Base-by-base conservation (phyloP, 2,888 invertebrate genomes). In the Labia minor region DNA sequence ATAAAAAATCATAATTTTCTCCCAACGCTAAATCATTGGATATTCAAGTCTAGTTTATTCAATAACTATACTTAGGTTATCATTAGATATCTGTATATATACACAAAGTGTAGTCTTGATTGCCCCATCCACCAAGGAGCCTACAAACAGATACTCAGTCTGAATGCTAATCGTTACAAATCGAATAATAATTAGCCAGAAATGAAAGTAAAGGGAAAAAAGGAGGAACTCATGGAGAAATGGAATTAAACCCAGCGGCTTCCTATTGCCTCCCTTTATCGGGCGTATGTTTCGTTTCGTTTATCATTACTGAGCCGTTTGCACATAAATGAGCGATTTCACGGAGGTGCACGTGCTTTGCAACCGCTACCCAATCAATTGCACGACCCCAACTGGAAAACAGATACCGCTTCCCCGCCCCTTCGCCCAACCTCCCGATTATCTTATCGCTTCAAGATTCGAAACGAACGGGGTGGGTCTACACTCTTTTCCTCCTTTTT, bases 151-250 rank as follows among this genome's bases (percentile, higher is more conserved):
- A 3, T 3, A 26, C 4, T 8, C 49, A n/a, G 49, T 10, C 49
- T 49, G 49, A 49, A 49, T 49, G 49, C 49, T 49, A 49, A 49
- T 49, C 6, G 49, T 49, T 49, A 16, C 16, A 49, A 49, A 49
- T 49, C 49, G 49, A 49, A 49, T 49, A 49, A 49, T 49, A 49
- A 49, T 49, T 49, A 49, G 49, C 49, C 49, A 6, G 26, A 26
- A 49, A 49, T 16, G 49, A 49, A 26, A 26, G 49, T 16, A 14
- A 16, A 49, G n/a, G 49, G 49, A 16, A 49, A 49, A 14, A 49
- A 16, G 16, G 49, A 16, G 49, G n/a, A 49, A 49, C 6, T 11
- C 6, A 49, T 14, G 49, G 49, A 49, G 16, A 16, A 49, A 49
- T 49, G 14, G 49, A 49, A 49, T 49, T 49, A 49, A 49, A 49